phyloP scores from a whole-genome alignment of 2,888 invertebrate species.

The Epirrhoe tristata region DNA sequence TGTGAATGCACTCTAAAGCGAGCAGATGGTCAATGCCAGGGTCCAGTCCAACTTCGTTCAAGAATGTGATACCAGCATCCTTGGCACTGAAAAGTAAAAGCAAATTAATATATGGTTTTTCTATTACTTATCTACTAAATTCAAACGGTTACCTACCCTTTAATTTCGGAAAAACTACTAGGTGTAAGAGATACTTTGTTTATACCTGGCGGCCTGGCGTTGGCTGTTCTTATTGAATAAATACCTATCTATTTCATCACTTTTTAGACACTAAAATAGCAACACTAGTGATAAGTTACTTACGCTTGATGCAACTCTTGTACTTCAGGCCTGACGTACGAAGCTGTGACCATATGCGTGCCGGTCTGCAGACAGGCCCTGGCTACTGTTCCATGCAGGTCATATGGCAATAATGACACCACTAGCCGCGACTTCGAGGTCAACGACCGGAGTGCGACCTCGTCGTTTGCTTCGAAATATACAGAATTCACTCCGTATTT shows the following conservation, averaged over 20 bases:
- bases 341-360: constrained; percentile 98
- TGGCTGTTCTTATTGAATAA: too few species aligned
- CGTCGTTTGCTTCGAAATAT: constrained; percentile 93
- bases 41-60: constrained; percentile 99
- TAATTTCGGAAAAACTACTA: too few species aligned
- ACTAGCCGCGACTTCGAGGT: constrained; percentile 91
- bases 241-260: too few species aligned
- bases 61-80: constrained; percentile 95
- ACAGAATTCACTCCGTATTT: constrained; percentile 92
- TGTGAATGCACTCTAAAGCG: constrained; percentile 98
- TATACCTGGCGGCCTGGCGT: too few species aligned
- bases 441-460: constrained; percentile 88
- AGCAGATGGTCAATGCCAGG: constrained; percentile 99
- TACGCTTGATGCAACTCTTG: constrained; percentile 91
- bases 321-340: constrained; percentile 95
- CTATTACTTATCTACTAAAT: too few species aligned
- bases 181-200: too few species aligned
- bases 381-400: constrained; percentile 94
- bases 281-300: constrained; percentile 52
- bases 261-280: too few species aligned
- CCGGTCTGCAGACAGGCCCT: constrained; percentile 93
- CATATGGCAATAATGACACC: constrained; percentile 95
- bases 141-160: too few species aligned
- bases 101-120: too few species aligned
- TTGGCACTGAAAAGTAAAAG: constrained; percentile 86